A percentile compares a stretch with the other conserved stretches of the same genome.
Evolutionary conservation across 2,888 invertebrate species (phyloP).

Genomic region (Carabus problematicus): DNA sequence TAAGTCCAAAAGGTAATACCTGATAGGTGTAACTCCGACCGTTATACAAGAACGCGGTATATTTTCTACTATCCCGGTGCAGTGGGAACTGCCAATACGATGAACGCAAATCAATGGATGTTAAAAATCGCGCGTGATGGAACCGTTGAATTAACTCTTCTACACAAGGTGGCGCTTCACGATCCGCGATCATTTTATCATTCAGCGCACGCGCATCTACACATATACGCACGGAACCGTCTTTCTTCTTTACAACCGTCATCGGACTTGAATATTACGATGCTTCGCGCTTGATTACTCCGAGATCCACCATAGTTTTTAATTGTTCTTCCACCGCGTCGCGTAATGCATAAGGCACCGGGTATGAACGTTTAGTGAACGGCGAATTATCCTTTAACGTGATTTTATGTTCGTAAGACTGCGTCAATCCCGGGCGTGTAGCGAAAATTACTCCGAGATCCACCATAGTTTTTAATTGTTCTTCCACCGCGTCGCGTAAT

Average conservation of each 20-base stretch:
- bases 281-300: conserved; percentile 49
- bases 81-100: conserved; percentile 48
- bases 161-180: conserved; percentile 44
- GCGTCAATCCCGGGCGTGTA: conserved; percentile 45
- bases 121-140: conserved; percentile 22
- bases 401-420: conserved; percentile 47
- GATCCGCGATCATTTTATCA: conserved; percentile 49
- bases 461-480: conserved; percentile 49
- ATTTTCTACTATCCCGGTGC: conserved; percentile 43
- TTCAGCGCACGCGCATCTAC: conserved; percentile 52
- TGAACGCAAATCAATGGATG: conserved; percentile 34
- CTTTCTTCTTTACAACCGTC: conserved; percentile 49
- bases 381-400: conserved; percentile 44
- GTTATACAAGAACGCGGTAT: conserved; percentile 47
- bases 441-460: conserved; percentile 46
- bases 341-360: conserved; percentile 49
- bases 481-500: conserved; percentile 46
- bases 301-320: conserved; percentile 48
- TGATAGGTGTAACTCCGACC: conserved; percentile 49
- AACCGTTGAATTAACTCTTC: conserved; percentile 45
- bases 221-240: conserved; percentile 50
- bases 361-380: conserved; percentile 48
- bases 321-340: conserved; percentile 48
- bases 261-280: conserved; percentile 51
- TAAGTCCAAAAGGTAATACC: conserved; percentile 50